Conservation (phyloP, 2,797 vertebrate species). For the Pogoniulus pusillus region DNA sequence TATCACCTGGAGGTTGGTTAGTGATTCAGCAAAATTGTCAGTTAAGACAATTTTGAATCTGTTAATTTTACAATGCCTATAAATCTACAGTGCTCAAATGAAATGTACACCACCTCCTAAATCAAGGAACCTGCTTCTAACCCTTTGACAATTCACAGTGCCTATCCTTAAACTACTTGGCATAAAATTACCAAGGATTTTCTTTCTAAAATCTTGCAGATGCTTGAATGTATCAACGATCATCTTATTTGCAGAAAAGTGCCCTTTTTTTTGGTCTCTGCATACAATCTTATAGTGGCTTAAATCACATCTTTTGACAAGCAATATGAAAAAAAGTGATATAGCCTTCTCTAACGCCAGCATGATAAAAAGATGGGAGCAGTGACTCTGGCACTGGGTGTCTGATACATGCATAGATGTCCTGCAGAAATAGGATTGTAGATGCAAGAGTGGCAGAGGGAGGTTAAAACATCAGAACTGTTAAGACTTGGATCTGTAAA, state of each 20-base stretch:
- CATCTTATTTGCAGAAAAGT: not conserved
- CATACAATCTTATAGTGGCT: not conserved
- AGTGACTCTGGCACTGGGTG: not conserved
- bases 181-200: not conserved
- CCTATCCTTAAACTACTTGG: not conserved
- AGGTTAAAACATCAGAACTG: not conserved
- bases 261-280: not conserved
- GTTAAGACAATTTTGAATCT: not conserved
- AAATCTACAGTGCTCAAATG: not conserved
- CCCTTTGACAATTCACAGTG: not conserved
- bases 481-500: not conserved
- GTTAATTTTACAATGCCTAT: constrained; percentile 8
- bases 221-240: not conserved
- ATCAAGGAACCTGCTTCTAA: not conserved
- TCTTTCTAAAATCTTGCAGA: not conserved
- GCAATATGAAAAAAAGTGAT: not conserved
- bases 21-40: not conserved
- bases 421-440: not conserved
- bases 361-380: not conserved
- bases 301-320: not conserved
- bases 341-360: not conserved
- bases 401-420: not conserved
- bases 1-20: not conserved
- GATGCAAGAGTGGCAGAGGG: not conserved
- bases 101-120: not conserved